These are phyloP conservation scores for Pyrgilauda ruficollis DNA, from an alignment of 2,113 vertebrate genomes.

Conservation along the genomic window DNA sequence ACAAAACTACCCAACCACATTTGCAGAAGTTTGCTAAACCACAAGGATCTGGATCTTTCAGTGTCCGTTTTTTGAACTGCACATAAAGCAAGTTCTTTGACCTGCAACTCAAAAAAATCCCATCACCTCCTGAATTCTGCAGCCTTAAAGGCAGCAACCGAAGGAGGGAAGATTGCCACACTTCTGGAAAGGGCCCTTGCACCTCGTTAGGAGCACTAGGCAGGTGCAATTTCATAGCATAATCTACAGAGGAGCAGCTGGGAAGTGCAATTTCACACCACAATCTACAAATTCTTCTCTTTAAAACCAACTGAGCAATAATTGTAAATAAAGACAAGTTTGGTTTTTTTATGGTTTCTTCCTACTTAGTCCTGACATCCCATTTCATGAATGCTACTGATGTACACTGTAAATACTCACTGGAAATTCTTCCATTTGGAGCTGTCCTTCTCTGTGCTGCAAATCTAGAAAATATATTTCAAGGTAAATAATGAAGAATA, in stretches of 20 bases:
- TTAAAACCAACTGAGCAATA: neutral
- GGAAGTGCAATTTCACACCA: neutral
- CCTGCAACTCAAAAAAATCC: neutral
- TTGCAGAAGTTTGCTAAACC: neutral
- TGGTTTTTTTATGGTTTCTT: neutral
- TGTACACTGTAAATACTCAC: constrained; percentile 76
- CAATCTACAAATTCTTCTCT: neutral
- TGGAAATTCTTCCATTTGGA: constrained; percentile 85
- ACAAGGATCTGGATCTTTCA: neutral
- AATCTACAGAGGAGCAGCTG: neutral
- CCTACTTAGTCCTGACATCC: neutral
- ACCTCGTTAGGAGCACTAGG: neutral
- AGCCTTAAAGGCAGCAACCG: neutral
- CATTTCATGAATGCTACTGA: neutral
- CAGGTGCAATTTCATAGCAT: neutral
- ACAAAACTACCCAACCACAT: neutral
- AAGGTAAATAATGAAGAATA: neutral
- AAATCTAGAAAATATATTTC: constrained; percentile 80
- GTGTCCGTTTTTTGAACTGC: neutral
- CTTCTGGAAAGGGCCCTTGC: neutral
- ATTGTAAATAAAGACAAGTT: neutral
- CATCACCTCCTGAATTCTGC: neutral
- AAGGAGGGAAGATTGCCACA: neutral
- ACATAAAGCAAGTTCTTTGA: neutral
- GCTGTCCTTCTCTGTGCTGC: constrained; percentile 81